Evolutionary conservation across 2,113 vertebrate species (phyloP), one percentile per base, ranked within the genome.

Genomic region (Tachuris rubrigastra): DNA sequence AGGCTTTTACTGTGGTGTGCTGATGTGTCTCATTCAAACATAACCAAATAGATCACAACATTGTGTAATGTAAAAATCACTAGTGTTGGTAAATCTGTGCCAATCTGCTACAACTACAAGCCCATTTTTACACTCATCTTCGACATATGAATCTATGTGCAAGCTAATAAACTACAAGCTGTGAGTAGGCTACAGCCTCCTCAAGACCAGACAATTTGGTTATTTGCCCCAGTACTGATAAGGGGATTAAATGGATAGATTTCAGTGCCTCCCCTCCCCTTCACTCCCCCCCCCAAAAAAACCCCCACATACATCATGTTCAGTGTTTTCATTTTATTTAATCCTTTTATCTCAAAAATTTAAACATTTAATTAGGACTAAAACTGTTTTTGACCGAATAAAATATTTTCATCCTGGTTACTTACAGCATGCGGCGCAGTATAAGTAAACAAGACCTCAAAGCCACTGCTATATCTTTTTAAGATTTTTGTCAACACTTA

Each of bases 71-170:
- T 89, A 95, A 93, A 98, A 97, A 63, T 87, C 52, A 92, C 63
- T 80, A 91, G 95, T 76, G 86, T 92, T 96, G 94, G 96, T 97
- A 97, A 52, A 97, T 94, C 97, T 97, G 96, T 98, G 97, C 98
- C 98, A 98, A 97, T 98, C 98, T 98, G 87, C 90, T 98, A 98
- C 97, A 98, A 95, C 98, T 97, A 98, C 96, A 75, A 96, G 84
- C 92, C 73, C 89, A 93, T 82, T 98, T 98, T 98, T 93, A 97
- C 90, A 77, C 95, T 98, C 97, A 98, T 97, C 96, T 98, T 94
- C 96, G 97, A 97, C 97, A 98, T 95, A 94, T 91, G 96, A 98
- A 97, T 97, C 95, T 91, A 87, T 91, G 91, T 92, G 91, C 86
- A 91, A 85, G 96, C 92, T 95, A 98, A 96, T 80, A 90, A 75